phyloP scores from a whole-genome alignment of 2,113 vertebrate species.

The Macaca fascicularis region T2T-MFA8v1.1 NC_088395.1:11121001-11121500 shows the following conservation, averaged over 20 bases:
- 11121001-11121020: not conserved
- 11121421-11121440: not conserved
- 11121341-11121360: not conserved
- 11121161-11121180: not conserved
- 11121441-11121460: not conserved
- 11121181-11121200: not conserved
- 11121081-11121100: fast-evolving
- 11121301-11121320: not conserved
- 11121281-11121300: not conserved
- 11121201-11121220: not conserved
- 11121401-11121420: not conserved
- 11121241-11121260: not conserved
- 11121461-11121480: no score
- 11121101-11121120: fast-evolving
- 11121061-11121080: not conserved
- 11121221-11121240: not conserved
- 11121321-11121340: not conserved
- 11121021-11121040: not conserved
- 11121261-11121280: not conserved
- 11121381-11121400: not conserved
- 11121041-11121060: not conserved
- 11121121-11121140: not conserved
- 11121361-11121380: not conserved
- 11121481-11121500: no score
- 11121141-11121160: not conserved